Conservation (phyloP, 2,113 vertebrate genomes). For the Bothrops jararaca region DNA sequence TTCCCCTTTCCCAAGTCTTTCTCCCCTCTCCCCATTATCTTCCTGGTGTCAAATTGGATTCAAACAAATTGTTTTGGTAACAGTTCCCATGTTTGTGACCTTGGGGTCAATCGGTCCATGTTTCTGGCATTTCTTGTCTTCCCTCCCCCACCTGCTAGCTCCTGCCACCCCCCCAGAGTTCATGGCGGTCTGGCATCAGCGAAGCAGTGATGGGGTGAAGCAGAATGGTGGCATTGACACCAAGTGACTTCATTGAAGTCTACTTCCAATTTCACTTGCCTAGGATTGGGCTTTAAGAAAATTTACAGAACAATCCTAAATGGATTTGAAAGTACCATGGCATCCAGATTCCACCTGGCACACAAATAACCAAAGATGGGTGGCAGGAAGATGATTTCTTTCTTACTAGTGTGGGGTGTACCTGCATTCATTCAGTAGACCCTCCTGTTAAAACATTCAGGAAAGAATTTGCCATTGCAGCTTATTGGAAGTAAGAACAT, state of each 20-base stretch:
- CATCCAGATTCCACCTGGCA: not conserved
- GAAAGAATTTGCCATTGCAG: not conserved
- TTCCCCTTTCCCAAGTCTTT: not conserved
- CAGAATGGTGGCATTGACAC: not conserved
- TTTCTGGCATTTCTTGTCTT: not conserved
- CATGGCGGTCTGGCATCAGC: not conserved
- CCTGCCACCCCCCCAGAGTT: not conserved
- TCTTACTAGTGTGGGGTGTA: not conserved
- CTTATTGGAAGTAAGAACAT: no score
- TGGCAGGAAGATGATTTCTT: not conserved
- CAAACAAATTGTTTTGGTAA: not conserved
- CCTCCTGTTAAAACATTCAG: not conserved
- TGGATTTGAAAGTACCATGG: not conserved
- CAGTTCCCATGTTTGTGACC: not conserved
- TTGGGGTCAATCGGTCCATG: not conserved
- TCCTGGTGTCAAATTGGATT: not conserved
- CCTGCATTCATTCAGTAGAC: not conserved
- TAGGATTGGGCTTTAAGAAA: not conserved
- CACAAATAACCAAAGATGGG: not conserved
- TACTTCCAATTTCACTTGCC: not conserved
- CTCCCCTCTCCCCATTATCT: not conserved
- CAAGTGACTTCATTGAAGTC: not conserved
- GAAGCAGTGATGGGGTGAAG: not conserved
- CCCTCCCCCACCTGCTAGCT: not conserved
- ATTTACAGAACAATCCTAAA: not conserved